A percentile compares a stretch with the other conserved stretches of the same genome.
These are phyloP conservation scores for Plecturocebus donacophilus DNA, from an alignment of 2,113 vertebrate genomes.

Conservation along the genomic window DNA sequence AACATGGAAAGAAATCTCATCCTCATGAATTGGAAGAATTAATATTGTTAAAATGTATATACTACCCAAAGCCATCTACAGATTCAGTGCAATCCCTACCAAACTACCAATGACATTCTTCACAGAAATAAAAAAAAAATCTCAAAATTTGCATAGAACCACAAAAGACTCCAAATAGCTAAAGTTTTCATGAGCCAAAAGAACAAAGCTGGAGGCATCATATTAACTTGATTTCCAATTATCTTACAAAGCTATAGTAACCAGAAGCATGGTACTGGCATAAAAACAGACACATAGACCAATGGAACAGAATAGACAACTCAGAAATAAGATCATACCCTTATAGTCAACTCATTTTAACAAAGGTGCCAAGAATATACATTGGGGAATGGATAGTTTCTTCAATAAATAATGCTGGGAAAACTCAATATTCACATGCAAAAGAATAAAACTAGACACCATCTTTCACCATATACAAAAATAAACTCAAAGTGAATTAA, in stretches of 20 bases:
- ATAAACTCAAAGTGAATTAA: neutral
- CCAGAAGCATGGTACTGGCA: neutral
- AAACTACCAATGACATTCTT: neutral
- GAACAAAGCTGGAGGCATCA: neutral
- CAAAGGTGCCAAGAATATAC: neutral
- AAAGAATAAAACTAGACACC: neutral
- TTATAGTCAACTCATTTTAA: neutral
- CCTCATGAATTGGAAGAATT: neutral
- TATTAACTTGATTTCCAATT: neutral
- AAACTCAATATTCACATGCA: neutral
- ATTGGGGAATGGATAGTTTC: neutral
- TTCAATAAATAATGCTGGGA: neutral
- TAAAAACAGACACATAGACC: neutral
- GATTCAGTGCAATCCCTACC: neutral
- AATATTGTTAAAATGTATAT: neutral
- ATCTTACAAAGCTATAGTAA: neutral
- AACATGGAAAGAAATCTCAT: neutral
- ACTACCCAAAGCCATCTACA: neutral
- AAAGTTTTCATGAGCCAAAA: neutral
- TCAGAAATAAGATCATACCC: neutral
- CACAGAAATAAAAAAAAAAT: neutral
- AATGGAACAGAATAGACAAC: neutral
- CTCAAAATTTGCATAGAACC: neutral
- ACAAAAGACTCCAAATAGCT: neutral
- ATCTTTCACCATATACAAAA: neutral